A percentile compares a stretch with the other conserved stretches of the same genome.
Evolutionary conservation across 2,113 vertebrate genomes (phyloP).

Genomic region (Dromiciops gliroides): DNA sequence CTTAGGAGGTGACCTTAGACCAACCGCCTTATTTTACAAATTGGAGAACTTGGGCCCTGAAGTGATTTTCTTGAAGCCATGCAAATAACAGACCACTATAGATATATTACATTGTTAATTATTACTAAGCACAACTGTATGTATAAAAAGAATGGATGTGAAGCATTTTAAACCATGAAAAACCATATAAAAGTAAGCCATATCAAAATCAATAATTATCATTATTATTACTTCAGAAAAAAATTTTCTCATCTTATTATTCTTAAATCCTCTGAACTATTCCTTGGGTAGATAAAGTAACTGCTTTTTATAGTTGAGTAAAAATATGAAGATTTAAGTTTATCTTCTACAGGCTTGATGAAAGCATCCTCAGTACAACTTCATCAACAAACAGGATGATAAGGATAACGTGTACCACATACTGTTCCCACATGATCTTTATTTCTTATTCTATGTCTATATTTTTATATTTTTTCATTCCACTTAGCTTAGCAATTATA

Average conservation of each 20-base stretch:
- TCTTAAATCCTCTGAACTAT: background rate
- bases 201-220: background rate
- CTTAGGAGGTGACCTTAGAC: background rate
- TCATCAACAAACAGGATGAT: background rate
- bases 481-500: background rate
- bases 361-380: background rate
- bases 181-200: background rate
- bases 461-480: background rate
- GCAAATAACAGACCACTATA: background rate
- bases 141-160: background rate
- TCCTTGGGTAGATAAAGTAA: background rate
- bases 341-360: background rate
- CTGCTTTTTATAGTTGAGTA: background rate
- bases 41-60: background rate
- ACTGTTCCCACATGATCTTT: background rate
- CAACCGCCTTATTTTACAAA: background rate
- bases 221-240: background rate
- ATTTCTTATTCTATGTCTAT: background rate
- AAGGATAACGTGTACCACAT: background rate
- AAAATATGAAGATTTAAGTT: background rate
- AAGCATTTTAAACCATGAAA: background rate
- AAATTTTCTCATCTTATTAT: background rate
- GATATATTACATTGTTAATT: background rate
- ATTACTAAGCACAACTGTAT: background rate
- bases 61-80: background rate